These are phyloP conservation scores for Lottia gigantea DNA, from an alignment of 2,888 invertebrate species.

Conservation along the genomic window DNA sequence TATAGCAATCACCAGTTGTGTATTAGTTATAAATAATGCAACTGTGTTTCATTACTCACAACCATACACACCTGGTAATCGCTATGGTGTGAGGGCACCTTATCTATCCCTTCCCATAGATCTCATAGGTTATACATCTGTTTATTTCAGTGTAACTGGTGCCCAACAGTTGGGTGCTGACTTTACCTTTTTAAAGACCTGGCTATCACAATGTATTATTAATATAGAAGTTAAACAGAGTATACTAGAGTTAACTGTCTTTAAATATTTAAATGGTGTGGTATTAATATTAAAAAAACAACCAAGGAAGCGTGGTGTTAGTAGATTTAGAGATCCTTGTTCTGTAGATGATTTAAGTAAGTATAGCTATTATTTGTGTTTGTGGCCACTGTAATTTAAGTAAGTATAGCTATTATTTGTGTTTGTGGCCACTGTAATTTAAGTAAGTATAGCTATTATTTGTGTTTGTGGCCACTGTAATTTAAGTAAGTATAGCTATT, in stretches of 20 bases:
- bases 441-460: conserved; percentile 38
- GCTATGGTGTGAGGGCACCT: too few species aligned
- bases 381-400: too few species aligned
- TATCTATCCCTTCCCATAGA: too few species aligned
- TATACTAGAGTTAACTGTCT: conserved; percentile 56
- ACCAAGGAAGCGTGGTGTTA: conserved; percentile 44
- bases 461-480: too few species aligned
- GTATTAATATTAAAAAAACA: conserved; percentile 60
- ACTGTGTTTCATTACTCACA: too few species aligned
- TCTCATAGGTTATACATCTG: not conserved
- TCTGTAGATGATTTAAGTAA: conserved; percentile 49
- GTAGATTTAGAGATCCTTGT: conserved; percentile 40
- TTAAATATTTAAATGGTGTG: conserved; percentile 58
- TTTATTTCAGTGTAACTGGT: conserved; percentile 58
- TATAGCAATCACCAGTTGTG: too few species aligned
- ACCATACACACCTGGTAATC: too few species aligned
- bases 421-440: too few species aligned
- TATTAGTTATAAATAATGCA: too few species aligned
- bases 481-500: conserved; percentile 43
- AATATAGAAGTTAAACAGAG: conserved; percentile 55
- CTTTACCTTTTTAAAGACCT: conserved; percentile 50
- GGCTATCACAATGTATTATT: conserved; percentile 49
- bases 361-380: conserved; percentile 18
- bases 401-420: conserved; percentile 30
- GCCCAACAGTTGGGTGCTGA: conserved; percentile 63